These are phyloP conservation scores for Chydorus sphaericus DNA, from an alignment of 2,888 invertebrate genomes.

Conservation along the genomic window DNA sequence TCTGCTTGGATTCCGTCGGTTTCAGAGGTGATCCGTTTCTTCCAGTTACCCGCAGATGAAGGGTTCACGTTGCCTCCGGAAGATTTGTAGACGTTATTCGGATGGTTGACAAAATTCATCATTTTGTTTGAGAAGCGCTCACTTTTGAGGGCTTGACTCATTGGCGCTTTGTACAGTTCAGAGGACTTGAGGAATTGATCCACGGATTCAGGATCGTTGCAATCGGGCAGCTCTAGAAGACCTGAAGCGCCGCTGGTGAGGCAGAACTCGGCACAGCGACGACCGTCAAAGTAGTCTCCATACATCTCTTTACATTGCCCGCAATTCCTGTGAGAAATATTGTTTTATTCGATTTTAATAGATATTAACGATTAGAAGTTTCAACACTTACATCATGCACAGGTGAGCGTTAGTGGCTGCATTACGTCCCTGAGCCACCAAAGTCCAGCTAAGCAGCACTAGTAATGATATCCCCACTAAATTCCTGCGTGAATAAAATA, in stretches of 20 bases:
- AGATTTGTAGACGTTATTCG: too few species aligned
- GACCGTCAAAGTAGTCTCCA: constrained; percentile 35
- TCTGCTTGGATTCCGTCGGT: too few species aligned
- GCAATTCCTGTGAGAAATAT: constrained; percentile 27
- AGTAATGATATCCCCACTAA: too few species aligned
- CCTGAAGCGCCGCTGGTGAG: constrained; percentile 21
- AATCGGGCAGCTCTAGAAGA: constrained; percentile 29
- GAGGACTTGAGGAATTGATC: constrained; percentile 28
- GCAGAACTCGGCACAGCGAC: constrained; percentile 34
- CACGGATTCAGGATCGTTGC: constrained; percentile 36
- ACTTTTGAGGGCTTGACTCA: not conserved
- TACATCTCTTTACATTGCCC: constrained; percentile 37
- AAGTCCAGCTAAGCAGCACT: too few species aligned
- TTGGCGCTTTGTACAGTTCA: too few species aligned
- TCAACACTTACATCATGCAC: not conserved
- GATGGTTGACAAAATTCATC: not conserved
- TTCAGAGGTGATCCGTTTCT: constrained; percentile 1
- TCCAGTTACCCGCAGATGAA: not conserved
- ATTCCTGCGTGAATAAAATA: too few species aligned
- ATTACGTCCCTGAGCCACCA: not conserved
- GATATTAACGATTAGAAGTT: not conserved
- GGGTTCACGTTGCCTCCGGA: too few species aligned
- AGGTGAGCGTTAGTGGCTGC: not conserved
- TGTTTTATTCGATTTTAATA: not conserved
- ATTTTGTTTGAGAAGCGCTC: not conserved